Conservation (phyloP, 2,797 vertebrate genomes). For the Aeoliscus strigatus region DNA sequence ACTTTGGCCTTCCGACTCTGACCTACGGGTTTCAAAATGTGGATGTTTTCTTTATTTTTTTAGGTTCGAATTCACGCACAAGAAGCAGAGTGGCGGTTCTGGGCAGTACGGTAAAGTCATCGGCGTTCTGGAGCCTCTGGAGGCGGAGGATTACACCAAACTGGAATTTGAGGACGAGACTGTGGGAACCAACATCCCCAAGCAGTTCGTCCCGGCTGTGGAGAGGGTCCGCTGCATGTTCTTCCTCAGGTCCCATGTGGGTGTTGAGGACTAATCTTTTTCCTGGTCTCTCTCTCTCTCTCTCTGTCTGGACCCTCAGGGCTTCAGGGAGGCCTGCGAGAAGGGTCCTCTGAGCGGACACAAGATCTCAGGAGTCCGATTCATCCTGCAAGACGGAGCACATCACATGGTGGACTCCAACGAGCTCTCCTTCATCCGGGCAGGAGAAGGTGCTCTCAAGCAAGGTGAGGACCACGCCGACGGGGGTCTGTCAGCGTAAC, state of each 20-base stretch:
- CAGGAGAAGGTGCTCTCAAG: slow-evolving; percentile 90
- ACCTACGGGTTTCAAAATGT: background rate
- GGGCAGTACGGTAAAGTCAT: slow-evolving; percentile 94
- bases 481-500: background rate
- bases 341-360: slow-evolving; percentile 85
- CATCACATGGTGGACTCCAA: slow-evolving; percentile 97
- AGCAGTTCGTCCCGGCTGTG: slow-evolving; percentile 90
- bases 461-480: slow-evolving; percentile 81
- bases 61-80: slow-evolving; percentile 96
- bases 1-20: too few relatives aligned
- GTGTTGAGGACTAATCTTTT: background rate
- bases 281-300: background rate
- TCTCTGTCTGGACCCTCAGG: slow-evolving; percentile 68
- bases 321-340: slow-evolving; percentile 86
- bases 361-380: slow-evolving; percentile 86
- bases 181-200: slow-evolving; percentile 89
- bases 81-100: slow-evolving; percentile 89
- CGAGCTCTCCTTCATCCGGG: slow-evolving; percentile 91
- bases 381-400: slow-evolving; percentile 87
- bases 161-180: slow-evolving; percentile 90
- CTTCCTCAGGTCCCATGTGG: background rate
- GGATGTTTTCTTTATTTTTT: background rate
- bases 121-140: slow-evolving; percentile 85
- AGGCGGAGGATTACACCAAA: slow-evolving; percentile 80
- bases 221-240: slow-evolving; percentile 79